Conservation (phyloP, 2,888 invertebrate species). For the Alitta virens region DNA sequence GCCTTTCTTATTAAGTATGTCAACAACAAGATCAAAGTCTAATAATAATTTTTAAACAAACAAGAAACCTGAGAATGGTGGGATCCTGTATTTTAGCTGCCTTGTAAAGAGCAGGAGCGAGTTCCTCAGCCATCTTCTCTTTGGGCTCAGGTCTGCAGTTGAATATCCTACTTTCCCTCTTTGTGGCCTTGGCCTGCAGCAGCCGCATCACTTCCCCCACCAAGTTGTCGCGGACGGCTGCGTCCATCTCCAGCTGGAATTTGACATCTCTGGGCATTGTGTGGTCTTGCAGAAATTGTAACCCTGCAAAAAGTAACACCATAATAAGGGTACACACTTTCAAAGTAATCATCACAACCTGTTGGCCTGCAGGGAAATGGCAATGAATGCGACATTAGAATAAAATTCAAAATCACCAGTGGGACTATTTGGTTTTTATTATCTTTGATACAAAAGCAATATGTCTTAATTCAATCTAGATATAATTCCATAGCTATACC, state of each 20-base stretch:
- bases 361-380: too few species aligned
- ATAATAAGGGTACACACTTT: too few species aligned
- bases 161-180: background rate
- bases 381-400: too few species aligned
- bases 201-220: slow-evolving; percentile 6
- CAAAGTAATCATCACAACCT: too few species aligned
- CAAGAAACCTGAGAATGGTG: background rate
- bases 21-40: slow-evolving; percentile 17
- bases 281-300: too few species aligned
- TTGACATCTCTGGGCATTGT: slow-evolving; percentile 14
- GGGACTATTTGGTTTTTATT: too few species aligned
- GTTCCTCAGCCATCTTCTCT: background rate
- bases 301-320: too few species aligned
- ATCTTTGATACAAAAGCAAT: too few species aligned
- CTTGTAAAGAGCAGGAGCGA: slow-evolving; percentile 4
- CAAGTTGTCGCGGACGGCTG: slow-evolving; percentile 14
- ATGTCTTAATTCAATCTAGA: too few species aligned
- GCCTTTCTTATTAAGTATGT: slow-evolving; percentile 14
- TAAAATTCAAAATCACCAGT: too few species aligned
- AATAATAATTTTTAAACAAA: too few species aligned
- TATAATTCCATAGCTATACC: too few species aligned
- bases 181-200: slow-evolving; percentile 4
- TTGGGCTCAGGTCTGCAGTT: background rate
- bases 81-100: slow-evolving; percentile 19
- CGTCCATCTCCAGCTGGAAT: slow-evolving; percentile 6